Evolutionary conservation across 2,113 vertebrate genomes (phyloP).

Genomic region (Merops nubicus): DNA sequence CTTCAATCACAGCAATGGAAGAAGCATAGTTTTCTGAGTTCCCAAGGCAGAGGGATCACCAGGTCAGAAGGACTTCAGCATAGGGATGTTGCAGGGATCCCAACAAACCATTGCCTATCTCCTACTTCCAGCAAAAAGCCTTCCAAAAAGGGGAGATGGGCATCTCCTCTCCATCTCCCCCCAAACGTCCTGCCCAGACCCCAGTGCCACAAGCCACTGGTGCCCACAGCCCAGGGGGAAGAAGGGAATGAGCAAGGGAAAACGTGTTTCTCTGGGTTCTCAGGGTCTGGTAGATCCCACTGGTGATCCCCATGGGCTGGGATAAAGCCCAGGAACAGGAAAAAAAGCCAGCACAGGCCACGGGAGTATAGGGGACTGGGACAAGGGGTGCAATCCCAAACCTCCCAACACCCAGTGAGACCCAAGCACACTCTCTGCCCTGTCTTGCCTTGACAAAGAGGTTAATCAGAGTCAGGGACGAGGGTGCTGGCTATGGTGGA

Average conservation of each 20-base stretch:
- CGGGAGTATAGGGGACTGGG: fast-evolving
- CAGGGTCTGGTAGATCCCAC: background rate
- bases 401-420: background rate
- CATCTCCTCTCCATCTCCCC: background rate
- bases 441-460: fast-evolving
- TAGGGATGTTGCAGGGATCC: background rate
- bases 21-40: slow-evolving; percentile 16
- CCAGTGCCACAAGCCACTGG: background rate
- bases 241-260: background rate
- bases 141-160: background rate
- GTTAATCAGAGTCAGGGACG: background rate
- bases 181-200: background rate
- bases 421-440: background rate
- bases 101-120: background rate
- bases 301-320: background rate
- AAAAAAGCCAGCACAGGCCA: background rate
- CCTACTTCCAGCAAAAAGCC: background rate
- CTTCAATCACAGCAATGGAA: slow-evolving; percentile 59
- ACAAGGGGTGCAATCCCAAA: background rate
- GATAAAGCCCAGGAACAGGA: background rate
- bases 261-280: background rate
- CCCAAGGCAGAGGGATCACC: slow-evolving; percentile 76
- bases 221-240: background rate
- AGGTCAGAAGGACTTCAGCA: background rate
- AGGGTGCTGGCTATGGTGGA: fast-evolving